Base-by-base conservation (phyloP, 1,140 invertebrate genomes). In the Cyphomyrmex costatus region DNA sequence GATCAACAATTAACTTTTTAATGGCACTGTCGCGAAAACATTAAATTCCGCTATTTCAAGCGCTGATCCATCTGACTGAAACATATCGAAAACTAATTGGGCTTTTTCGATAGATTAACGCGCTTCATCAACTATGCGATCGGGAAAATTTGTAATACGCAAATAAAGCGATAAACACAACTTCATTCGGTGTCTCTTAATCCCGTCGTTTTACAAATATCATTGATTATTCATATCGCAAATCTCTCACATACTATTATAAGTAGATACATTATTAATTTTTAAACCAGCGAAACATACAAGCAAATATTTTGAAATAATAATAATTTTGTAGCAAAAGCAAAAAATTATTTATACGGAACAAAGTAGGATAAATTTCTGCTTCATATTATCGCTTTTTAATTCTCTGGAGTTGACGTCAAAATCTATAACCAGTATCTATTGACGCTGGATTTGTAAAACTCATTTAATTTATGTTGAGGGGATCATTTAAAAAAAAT, bases 1-100 rank as follows among this genome's bases (percentile, higher is more conserved):
- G 27, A 61, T 63, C 76, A 51, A 63, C 56, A 77, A 77, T 77
- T 68, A 73, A 74, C 6, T 65, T 78, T 78, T 65, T 65, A 65
- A 78, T 61, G 46, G 14, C 27, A 78, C 42, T 78, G 24, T 78
- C 53, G 21, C 21, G 42, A 27, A 21, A n/a, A 24, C 6, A 63
- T 78, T 78, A 49, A 78, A 27, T 65, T 78, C 21, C 3, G 19
- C 19, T 78, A 30, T 78, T 78, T 60, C 27, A 78, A 65, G 42
- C 60, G 8, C 4, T 19, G 19, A 30, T 12, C 36, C 12, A 30
- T 51, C 36, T 49, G 21, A 65, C 60, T 65, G 3, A 30, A 65
- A 78, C 1, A 6, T 65, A 49, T 49, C 60, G 19, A 16, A 65
- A 65, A 78, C 76, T 65, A 65, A 33, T 16, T 65, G 27, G 36